Conservation (phyloP, 2,797 vertebrate species). For the Eidolon dupreanum region DNA sequence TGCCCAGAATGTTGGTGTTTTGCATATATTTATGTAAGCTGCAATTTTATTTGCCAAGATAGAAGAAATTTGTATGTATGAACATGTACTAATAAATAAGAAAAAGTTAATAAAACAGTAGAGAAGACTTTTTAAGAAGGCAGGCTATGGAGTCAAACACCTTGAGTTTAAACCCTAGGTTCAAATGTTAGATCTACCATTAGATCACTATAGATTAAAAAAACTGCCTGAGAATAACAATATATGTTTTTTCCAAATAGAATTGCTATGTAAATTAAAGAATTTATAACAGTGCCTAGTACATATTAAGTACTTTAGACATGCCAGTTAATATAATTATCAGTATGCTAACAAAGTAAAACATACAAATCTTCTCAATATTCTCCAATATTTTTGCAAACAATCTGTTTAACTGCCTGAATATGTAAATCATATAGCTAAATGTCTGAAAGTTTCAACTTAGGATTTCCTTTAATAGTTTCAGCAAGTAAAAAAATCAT, state of each 20-base stretch:
- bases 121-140: neutral
- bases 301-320: neutral
- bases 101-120: neutral
- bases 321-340: neutral
- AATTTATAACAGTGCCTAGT: neutral
- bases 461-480: neutral
- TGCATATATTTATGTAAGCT: neutral
- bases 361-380: neutral
- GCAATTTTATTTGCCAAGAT: neutral
- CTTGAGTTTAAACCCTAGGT: neutral
- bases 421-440: neutral
- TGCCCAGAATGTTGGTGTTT: neutral
- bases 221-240: neutral
- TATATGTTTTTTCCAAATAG: neutral
- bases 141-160: neutral
- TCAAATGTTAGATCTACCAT: neutral
- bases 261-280: neutral
- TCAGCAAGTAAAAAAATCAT: constrained; percentile 10
- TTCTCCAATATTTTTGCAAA: neutral
- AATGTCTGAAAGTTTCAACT: neutral
- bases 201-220: neutral
- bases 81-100: neutral
- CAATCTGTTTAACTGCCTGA: neutral
- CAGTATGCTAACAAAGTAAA: neutral
- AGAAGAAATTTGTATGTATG: neutral